Conservation (phyloP, 2,888 invertebrate species). For the Theodoxus fluviatilis region DNA sequence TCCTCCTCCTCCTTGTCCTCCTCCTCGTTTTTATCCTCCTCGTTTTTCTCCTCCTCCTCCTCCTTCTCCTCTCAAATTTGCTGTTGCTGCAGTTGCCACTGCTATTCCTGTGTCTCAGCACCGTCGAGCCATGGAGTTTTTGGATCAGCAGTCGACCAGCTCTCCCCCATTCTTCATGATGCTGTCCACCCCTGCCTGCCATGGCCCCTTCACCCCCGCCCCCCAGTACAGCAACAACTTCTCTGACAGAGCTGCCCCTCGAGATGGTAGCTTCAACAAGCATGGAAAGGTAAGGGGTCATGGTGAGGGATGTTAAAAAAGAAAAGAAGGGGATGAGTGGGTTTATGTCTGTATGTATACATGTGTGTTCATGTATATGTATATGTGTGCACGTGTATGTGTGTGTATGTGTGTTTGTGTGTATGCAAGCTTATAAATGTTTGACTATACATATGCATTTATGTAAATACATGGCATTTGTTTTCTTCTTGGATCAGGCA, state of each 20-base stretch:
- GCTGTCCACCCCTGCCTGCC: constrained; percentile 86
- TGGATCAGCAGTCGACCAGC: constrained; percentile 36
- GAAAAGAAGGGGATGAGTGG: not conserved
- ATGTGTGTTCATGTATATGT: not conserved
- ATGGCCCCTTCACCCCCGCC: constrained; percentile 86
- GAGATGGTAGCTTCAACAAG: constrained; percentile 73
- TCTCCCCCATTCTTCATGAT: constrained; percentile 84
- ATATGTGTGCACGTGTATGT: not conserved
- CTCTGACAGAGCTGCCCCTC: constrained; percentile 71
- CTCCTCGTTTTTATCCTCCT: constrained; percentile 5
- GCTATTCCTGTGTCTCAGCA: constrained; percentile 42
- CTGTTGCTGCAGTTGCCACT: not conserved
- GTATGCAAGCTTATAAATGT: no score
- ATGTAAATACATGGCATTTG: not conserved
- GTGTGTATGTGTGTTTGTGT: constrained; percentile 3
- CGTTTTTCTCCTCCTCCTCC: constrained; percentile 5
- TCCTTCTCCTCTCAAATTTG: not conserved
- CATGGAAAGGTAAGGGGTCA: constrained; percentile 24
- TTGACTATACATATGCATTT: not conserved
- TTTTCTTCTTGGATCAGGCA: not conserved
- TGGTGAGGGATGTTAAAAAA: not conserved
- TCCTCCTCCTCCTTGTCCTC: not conserved
- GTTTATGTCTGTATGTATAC: not conserved
- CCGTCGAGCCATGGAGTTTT: constrained; percentile 56
- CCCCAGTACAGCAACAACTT: constrained; percentile 75